Percentiles rank a stretch among this genome's conserved stretches.
Evolutionary conservation across 2,888 invertebrate genomes (phyloP).

Genomic region (Athalia cordata): DNA sequence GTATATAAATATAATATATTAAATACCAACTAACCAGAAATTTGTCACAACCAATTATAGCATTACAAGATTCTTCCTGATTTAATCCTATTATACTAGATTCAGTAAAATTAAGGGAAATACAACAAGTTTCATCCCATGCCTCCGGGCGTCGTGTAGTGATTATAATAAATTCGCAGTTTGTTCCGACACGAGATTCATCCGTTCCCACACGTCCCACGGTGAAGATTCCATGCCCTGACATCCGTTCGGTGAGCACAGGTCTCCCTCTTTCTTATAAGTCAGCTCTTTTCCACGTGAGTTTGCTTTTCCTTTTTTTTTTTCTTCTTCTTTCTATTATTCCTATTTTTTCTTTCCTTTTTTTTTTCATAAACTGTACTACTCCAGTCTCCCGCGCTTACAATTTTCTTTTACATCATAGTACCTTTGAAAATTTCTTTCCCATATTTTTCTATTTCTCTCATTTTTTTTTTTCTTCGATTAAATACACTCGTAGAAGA

Average conservation of each 20-base stretch:
- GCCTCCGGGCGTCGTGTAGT: slow-evolving; percentile 33
- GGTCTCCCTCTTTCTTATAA: background rate
- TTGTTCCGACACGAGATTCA: slow-evolving; percentile 52
- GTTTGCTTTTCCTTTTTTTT: background rate
- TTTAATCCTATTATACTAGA: slow-evolving; percentile 3
- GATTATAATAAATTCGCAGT: slow-evolving; percentile 63
- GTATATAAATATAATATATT: no score
- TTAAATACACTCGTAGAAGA: background rate
- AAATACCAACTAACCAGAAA: background rate
- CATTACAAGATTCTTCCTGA: background rate
- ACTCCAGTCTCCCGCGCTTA: background rate
- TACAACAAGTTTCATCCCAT: slow-evolving; percentile 27
- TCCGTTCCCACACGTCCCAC: slow-evolving; percentile 54
- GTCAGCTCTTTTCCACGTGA: slow-evolving; percentile 15
- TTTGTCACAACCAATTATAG: background rate
- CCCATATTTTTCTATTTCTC: background rate
- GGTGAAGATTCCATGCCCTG: slow-evolving; percentile 39
- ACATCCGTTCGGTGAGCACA: slow-evolving; percentile 23
- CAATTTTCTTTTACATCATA: background rate
- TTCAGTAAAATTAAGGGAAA: slow-evolving; percentile 12
- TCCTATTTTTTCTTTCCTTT: background rate
- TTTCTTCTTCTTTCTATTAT: background rate
- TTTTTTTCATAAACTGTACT: background rate
- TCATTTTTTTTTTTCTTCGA: background rate
- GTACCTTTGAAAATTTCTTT: background rate